Base-by-base conservation (phyloP, 2,888 invertebrate species). In the Rhaphigaster nebulosa region DNA sequence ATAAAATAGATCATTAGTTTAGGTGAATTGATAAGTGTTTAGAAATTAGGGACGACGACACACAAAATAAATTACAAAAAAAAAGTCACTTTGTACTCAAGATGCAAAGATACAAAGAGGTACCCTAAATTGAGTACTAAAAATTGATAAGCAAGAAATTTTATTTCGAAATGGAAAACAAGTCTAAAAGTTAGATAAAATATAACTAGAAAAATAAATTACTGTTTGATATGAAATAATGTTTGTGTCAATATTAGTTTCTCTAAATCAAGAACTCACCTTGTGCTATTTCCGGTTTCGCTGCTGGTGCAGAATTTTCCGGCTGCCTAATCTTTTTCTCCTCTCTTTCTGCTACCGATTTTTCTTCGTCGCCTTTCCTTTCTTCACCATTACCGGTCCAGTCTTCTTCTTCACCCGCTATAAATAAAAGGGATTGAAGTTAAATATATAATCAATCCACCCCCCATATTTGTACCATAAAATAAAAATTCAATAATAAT, bases 381-480 rank as follows among this genome's bases (percentile, higher is more conserved):
- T 89, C 90, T 56, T 92, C 92, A 87, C 92, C 92, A 56, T 87
- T 88, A 90, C 90, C 92, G 65, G 91, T 92, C 92, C 92, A 92
- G 91, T 93, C 92, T 91, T 92, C 92, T 88, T 93, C 93, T 91
- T 93, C 93, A 80, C 92, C 93, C 45, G 92, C 93, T 93, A 92
- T 38, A 80, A 91, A 80, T n/a, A n/a, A n/a, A 84, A 45, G 26
- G 18, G 4, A 45, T 84, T 38, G n/a, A 84, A 50, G 26, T n/a
- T 84, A 45, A 38, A 38, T 20, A 76, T n/a, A n/a, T n/a, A n/a
- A n/a, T n/a, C n/a, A n/a, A n/a, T n/a, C n/a, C n/a, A n/a, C n/a
- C n/a, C n/a, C n/a, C n/a, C n/a, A n/a, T n/a, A n/a, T n/a, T n/a
- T n/a, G n/a, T n/a, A n/a, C n/a, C 18, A 38, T 76, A 13, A 65